phyloP scores from a whole-genome alignment of 2,888 invertebrate species.

The Norana najaformis region DNA sequence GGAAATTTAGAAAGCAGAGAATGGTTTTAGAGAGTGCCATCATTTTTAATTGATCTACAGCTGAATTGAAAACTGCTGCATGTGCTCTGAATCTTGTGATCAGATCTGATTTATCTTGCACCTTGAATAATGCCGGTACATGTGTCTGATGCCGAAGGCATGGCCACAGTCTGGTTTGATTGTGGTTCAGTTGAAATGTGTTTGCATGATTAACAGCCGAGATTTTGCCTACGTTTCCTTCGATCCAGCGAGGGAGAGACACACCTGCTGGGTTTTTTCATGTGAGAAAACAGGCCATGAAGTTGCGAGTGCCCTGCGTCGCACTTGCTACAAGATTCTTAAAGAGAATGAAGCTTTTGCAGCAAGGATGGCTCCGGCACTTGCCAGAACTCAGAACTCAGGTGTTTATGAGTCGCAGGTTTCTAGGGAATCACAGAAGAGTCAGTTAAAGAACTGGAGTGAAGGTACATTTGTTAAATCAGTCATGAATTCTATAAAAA shows the following conservation, averaged over 20 bases:
- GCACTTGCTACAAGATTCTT: neutral
- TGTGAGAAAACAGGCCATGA: constrained; percentile 27
- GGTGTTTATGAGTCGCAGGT: neutral
- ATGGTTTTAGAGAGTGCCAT: no score
- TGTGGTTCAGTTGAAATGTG: constrained; percentile 15
- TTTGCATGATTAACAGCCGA: constrained; percentile 18
- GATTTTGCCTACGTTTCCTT: constrained; percentile 26
- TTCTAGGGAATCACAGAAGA: neutral
- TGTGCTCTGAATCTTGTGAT: no score
- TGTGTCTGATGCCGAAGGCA: no score
- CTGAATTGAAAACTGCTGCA: no score
- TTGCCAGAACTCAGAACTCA: neutral
- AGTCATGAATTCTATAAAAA: neutral
- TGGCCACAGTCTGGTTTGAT: no score
- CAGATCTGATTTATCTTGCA: no score
- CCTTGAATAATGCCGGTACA: no score
- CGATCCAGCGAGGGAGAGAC: neutral
- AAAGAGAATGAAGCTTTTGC: constrained; percentile 14
- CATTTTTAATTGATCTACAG: no score
- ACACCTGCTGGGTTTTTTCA: constrained; percentile 18
- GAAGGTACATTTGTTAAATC: constrained; percentile 2
- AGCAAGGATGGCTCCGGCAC: neutral
- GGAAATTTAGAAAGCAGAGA: no score
- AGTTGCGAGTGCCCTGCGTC: constrained; percentile 16
- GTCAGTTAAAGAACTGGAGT: neutral